These are phyloP conservation scores for Yoshiicerus persimilis DNA, from an alignment of 1,140 invertebrate genomes.

Conservation along the genomic window DNA sequence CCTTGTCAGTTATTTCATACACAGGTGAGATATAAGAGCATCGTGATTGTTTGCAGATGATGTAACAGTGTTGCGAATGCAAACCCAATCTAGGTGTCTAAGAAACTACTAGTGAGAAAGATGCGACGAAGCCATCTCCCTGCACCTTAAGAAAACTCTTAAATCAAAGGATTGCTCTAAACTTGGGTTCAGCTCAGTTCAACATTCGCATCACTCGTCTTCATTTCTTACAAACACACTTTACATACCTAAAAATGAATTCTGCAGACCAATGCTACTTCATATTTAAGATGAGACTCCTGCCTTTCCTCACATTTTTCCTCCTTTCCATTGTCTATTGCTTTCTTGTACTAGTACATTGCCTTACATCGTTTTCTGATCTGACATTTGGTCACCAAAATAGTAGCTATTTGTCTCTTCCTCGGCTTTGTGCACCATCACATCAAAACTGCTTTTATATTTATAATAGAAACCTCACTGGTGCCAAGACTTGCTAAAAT, in stretches of 20 bases:
- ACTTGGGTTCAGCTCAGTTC: slow-evolving; percentile 4
- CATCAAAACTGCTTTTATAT: too few species aligned
- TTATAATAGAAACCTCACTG: too few species aligned
- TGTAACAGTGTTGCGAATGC: not conserved
- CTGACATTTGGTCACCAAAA: too few species aligned
- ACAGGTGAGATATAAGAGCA: not conserved
- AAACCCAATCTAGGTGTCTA: not conserved
- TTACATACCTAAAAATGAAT: not conserved
- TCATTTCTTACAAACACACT: not conserved
- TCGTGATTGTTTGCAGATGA: not conserved
- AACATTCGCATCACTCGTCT: not conserved
- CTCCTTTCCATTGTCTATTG: not conserved
- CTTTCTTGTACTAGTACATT: too few species aligned
- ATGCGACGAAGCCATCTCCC: not conserved
- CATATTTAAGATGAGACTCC: too few species aligned
- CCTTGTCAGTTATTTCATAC: not conserved
- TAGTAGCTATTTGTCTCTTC: too few species aligned
- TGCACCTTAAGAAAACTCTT: not conserved
- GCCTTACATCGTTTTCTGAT: too few species aligned
- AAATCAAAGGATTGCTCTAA: not conserved
- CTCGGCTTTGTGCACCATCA: too few species aligned
- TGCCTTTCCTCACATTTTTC: not conserved
- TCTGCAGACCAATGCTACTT: too few species aligned
- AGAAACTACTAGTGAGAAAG: not conserved
- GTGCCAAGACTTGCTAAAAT: too few species aligned